Conservation (phyloP, 1,140 invertebrate species). For the Camponotus pennsylvanicus region DNA sequence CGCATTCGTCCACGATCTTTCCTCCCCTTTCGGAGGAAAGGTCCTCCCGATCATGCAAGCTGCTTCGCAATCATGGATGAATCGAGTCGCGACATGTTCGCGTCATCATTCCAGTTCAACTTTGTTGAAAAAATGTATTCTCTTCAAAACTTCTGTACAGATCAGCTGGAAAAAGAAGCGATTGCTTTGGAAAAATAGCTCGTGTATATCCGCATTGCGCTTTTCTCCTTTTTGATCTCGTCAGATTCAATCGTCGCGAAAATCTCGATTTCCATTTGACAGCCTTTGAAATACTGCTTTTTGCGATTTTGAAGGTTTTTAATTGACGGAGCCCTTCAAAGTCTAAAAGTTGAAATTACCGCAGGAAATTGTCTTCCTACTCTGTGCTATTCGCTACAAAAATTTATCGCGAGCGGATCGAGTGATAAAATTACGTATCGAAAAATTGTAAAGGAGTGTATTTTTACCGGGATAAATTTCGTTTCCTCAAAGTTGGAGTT, state of each 20-base stretch:
- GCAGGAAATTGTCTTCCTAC: not conserved
- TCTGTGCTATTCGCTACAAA: not conserved
- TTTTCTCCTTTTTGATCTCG: not conserved
- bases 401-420: not conserved
- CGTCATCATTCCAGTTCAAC: not conserved
- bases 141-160: not conserved
- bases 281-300: not conserved
- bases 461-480: not conserved
- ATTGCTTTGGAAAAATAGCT: not conserved
- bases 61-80: slow-evolving; percentile 17
- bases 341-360: not conserved
- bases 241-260: not conserved
- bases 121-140: slow-evolving; percentile 8
- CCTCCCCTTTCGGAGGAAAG: not conserved
- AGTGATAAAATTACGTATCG: slow-evolving; percentile 14
- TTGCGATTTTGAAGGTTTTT: not conserved
- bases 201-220: not conserved
- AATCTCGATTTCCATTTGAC: not conserved
- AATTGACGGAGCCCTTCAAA: not conserved
- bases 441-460: slow-evolving; percentile 17
- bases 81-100: slow-evolving; percentile 27
- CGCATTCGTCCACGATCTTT: not conserved
- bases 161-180: slow-evolving; percentile 6
- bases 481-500: slow-evolving; percentile 11
- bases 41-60: slow-evolving; percentile 7